These are phyloP conservation scores for Collichthys lucidus DNA, from an alignment of 2,113 vertebrate species.

Conservation along the genomic window DNA sequence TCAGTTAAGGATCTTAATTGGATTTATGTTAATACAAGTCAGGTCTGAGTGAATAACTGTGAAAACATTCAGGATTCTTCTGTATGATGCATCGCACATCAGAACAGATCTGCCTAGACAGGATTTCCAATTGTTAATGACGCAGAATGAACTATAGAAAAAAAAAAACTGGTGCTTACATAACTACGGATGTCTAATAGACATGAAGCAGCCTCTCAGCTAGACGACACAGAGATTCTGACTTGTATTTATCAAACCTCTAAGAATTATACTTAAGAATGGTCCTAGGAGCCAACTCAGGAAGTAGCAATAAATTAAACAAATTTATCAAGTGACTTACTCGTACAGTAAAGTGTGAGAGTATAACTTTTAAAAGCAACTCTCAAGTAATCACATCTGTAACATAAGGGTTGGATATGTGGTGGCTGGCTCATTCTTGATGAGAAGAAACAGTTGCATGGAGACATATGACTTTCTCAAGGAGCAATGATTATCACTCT, in stretches of 20 bases:
- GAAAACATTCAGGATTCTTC: not conserved
- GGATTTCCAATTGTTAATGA: not conserved
- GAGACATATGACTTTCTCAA: too few relatives aligned
- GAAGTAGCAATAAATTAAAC: not conserved
- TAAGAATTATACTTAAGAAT: not conserved
- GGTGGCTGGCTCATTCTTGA: too few relatives aligned
- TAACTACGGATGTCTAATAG: slow-evolving; percentile 8
- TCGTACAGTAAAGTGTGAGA: not conserved
- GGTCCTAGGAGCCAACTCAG: not conserved
- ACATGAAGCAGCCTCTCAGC: not conserved
- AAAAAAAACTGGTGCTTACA: not conserved
- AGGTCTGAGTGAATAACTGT: slow-evolving; percentile 29
- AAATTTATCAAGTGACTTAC: not conserved
- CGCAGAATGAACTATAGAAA: not conserved
- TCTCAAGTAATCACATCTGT: slow-evolving; percentile 4
- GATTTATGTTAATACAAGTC: slow-evolving; percentile 32
- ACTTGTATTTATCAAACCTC: slow-evolving; percentile 2
- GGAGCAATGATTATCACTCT: too few relatives aligned
- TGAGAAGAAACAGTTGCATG: too few relatives aligned
- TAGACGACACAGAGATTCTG: not conserved
- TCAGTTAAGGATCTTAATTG: slow-evolving; percentile 28
- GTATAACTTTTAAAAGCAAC: not conserved
- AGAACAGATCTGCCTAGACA: slow-evolving; percentile 1
- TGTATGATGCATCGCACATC: not conserved
- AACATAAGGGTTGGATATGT: too few relatives aligned